Evolutionary conservation across 1,140 invertebrate genomes (phyloP).

Genomic region (Campodea augens): DNA sequence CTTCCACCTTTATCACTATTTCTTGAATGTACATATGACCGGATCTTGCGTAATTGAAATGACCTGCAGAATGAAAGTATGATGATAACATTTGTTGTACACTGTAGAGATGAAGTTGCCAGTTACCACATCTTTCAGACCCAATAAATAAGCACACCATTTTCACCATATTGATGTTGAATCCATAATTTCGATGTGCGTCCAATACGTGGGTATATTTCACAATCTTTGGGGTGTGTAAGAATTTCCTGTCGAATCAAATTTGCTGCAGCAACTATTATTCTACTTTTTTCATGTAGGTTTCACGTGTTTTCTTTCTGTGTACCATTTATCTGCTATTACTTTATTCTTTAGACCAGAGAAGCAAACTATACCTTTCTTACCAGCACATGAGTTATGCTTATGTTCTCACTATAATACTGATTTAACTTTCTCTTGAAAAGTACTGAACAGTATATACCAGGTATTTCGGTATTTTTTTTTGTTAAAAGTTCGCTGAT

Average conservation of each 20-base stretch:
- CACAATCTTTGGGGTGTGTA: not conserved
- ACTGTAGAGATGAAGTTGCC: no score
- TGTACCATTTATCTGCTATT: not conserved
- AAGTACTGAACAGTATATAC: not conserved
- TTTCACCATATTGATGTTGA: not conserved
- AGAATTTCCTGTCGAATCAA: conserved; percentile 2
- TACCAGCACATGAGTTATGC: not conserved
- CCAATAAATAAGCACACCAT: not conserved
- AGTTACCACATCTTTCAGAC: no score
- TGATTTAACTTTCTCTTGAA: not conserved
- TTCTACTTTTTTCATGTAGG: not conserved
- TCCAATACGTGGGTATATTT: not conserved
- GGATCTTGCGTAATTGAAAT: conserved; percentile 6
- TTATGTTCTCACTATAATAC: not conserved
- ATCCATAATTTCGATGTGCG: not conserved
- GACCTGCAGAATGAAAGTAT: conserved; percentile 12
- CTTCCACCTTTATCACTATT: no score
- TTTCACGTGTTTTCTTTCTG: no score
- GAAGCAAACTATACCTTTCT: not conserved
- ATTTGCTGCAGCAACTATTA: conserved; percentile 1
- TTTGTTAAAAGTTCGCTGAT: not conserved
- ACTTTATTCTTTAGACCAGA: not conserved
- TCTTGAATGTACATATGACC: no score
- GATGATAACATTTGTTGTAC: conserved; percentile 16
- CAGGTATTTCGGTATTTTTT: not conserved